Evolutionary conservation across 2,888 invertebrate species (phyloP), one percentile per base, ranked within the genome.

Genomic region (Oconnorella tubifera): DNA sequence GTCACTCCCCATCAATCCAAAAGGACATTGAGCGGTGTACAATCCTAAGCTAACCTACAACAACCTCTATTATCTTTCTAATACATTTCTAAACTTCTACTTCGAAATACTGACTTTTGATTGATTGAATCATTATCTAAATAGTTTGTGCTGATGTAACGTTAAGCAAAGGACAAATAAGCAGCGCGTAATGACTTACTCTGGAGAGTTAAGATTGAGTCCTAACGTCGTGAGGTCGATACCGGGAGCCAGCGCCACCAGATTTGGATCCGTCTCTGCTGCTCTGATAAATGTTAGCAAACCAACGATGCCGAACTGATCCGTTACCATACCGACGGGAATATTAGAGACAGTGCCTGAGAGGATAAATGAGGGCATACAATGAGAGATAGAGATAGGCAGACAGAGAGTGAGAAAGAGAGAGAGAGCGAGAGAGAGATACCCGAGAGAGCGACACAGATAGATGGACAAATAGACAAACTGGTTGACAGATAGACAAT

Each of bases 281-380:
- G 96, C 95, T 80, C 97, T 88, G 76, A 99, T 96, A 85, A 98
- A 98, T 74, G 98, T 95, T 83, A 99, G 86, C 75, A 99, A 87
- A 57, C 99, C 99, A 73, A 98, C 96, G 86, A 99, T 98, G 76
- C 99, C 99, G 83, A 96, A 99, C 85, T 99, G 99, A 85, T 99
- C 99, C 76, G 91, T 92, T 73, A 99, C 93, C 98, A 99, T 99
- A 80, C 92, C 92, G 74, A 89, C 89, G 70, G 99, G 99, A 86
- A 99, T 98, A 85, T 97, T 96, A 82, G 96, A 92, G 78, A 99
- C 95, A 86, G 92, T 91, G 77, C 94, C 93, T 93, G 81, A 56
- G 83, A 67, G n/a, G n/a, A n/a, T n/a, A n/a, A n/a, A n/a, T n/a
- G n/a, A n/a, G n/a, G n/a, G n/a, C n/a, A n/a, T n/a, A n/a, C n/a